Conservation (phyloP, 2,888 invertebrate genomes). For the Sinodicranocentrus sp. region DNA sequence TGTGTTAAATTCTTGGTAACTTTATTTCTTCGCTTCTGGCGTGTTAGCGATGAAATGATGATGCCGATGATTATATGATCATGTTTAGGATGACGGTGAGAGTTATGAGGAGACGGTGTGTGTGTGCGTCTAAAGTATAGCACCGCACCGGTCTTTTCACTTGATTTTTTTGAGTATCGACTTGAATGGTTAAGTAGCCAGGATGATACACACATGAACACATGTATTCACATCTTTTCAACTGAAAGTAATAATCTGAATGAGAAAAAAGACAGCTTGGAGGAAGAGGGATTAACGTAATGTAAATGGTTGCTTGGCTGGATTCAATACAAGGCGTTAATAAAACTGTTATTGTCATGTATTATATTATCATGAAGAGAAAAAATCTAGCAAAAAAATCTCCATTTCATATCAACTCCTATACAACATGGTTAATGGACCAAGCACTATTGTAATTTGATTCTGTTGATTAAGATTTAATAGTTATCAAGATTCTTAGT, state of each 20-base stretch:
- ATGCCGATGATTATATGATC: constrained; percentile 13
- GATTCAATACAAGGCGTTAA: constrained; percentile 30
- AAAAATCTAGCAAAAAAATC: background rate
- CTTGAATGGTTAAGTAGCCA: background rate
- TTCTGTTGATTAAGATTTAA: constrained; percentile 31
- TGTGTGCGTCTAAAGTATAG: background rate
- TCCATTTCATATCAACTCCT: background rate
- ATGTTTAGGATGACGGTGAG: background rate
- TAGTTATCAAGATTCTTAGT: too few species aligned
- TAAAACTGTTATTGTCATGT: constrained; percentile 53
- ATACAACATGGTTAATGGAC: constrained; percentile 39
- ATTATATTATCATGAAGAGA: constrained; percentile 22
- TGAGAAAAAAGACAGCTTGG: constrained; percentile 25
- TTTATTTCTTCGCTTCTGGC: background rate
- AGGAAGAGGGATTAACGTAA: constrained; percentile 7
- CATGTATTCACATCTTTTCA: constrained; percentile 36
- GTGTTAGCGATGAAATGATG: background rate
- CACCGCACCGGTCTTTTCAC: background rate
- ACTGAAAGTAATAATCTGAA: constrained; percentile 40
- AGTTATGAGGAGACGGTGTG: background rate
- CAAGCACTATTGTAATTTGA: constrained; percentile 22
- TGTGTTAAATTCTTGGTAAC: background rate
- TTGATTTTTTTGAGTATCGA: background rate
- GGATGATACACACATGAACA: background rate
- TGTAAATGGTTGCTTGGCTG: constrained; percentile 30